A percentile compares a stretch with the other conserved stretches of the same genome.
Conservation (phyloP, 1,140 invertebrate genomes). For the Pinna nobilis region DNA sequence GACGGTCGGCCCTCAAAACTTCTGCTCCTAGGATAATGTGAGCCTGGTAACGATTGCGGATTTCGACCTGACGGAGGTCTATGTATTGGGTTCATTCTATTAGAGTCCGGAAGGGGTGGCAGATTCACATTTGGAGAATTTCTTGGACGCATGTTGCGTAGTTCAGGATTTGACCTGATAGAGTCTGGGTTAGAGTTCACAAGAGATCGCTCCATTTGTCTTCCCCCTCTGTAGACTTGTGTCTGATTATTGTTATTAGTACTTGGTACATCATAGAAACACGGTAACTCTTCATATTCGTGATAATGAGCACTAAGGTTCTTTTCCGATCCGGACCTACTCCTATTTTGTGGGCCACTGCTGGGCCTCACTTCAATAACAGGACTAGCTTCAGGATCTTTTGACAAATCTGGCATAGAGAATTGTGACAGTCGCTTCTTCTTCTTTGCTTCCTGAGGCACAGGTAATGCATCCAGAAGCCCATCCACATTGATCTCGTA, state of each 20-base stretch:
- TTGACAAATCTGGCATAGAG: constrained; percentile 69
- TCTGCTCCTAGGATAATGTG: constrained; percentile 63
- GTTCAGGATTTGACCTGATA: constrained; percentile 54
- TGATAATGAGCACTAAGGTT: constrained; percentile 64
- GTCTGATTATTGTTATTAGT: constrained; percentile 7
- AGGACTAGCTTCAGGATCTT: constrained; percentile 44
- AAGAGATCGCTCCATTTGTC: constrained; percentile 8
- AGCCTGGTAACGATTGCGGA: constrained; percentile 35
- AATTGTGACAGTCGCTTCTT: constrained; percentile 68
- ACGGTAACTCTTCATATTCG: constrained; percentile 49
- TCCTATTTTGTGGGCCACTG: constrained; percentile 43
- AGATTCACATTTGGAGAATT: constrained; percentile 37
- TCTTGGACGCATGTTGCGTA: constrained; percentile 37
- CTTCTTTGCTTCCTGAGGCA: constrained; percentile 58
- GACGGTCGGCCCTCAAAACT: constrained; percentile 67
- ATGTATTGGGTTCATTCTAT: constrained; percentile 69
- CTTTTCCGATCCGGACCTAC: constrained; percentile 64
- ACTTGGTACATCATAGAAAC: constrained; percentile 28
- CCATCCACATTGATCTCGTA: constrained; percentile 63
- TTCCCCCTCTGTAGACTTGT: not conserved
- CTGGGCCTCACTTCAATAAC: constrained; percentile 44
- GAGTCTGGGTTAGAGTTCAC: constrained; percentile 24
- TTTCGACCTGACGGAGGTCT: constrained; percentile 50
- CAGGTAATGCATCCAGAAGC: constrained; percentile 58
- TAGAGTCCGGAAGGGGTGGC: constrained; percentile 59